phyloP scores from a whole-genome alignment of 2,113 vertebrate genomes.

The Chroicocephalus ridibundus region DNA sequence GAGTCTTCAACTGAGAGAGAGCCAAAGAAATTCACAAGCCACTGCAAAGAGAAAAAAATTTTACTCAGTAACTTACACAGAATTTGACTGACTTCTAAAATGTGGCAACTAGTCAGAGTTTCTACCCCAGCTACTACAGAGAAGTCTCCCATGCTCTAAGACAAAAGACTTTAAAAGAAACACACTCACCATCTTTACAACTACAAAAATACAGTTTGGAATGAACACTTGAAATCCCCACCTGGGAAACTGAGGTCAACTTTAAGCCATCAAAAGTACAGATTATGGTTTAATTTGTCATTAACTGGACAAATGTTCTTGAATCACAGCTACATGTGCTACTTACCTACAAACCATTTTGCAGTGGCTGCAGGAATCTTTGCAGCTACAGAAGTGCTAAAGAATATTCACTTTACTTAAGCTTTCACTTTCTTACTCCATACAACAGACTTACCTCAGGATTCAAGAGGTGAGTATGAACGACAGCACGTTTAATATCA shows the following conservation, averaged over 20 bases:
- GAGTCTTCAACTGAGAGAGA: conserved; percentile 91
- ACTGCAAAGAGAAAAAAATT: conserved; percentile 70
- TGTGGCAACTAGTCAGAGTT: neutral
- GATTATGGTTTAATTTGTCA: neutral
- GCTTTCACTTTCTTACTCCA: neutral
- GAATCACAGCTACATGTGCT: neutral
- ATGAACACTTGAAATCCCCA: neutral
- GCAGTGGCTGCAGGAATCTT: neutral
- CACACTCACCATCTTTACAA: neutral
- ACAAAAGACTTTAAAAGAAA: neutral
- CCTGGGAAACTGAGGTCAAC: neutral
- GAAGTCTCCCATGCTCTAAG: neutral
- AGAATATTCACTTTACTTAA: neutral
- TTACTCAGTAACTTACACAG: neutral
- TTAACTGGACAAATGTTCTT: neutral
- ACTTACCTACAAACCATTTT: neutral
- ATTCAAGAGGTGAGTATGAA: conserved; percentile 91
- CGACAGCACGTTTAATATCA: conserved; percentile 89
- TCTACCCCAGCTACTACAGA: neutral
- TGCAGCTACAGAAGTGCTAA: neutral
- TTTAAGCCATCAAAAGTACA: neutral
- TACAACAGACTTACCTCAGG: conserved; percentile 74
- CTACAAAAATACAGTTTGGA: neutral
- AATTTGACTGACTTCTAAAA: neutral
- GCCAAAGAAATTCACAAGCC: conserved; percentile 92